A percentile compares a stretch with the other conserved stretches of the same genome.
These are phyloP conservation scores for Lepas anatifera DNA, from an alignment of 2,888 invertebrate genomes.

Conservation along the genomic window DNA sequence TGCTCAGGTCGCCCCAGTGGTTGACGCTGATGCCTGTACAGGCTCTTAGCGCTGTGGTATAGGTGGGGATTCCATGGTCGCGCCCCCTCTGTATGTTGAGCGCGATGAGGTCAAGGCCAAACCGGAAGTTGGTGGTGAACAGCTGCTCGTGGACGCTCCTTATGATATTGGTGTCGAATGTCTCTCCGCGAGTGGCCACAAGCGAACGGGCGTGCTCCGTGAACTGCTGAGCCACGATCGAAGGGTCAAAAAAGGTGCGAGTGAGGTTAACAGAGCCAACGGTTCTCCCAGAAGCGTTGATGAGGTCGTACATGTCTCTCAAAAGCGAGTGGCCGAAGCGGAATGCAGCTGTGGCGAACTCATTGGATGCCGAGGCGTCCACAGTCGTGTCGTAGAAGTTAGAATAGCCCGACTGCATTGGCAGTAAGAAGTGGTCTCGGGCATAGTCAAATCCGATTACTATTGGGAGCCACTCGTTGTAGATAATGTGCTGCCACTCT, in stretches of 20 bases:
- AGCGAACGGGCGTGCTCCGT: neutral
- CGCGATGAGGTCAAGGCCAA: constrained; percentile 22
- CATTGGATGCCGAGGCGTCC: constrained; percentile 17
- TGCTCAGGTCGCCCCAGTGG: neutral
- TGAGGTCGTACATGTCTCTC: constrained; percentile 15
- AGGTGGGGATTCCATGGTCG: constrained; percentile 20
- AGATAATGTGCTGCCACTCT: constrained; percentile 42
- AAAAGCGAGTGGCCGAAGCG: constrained; percentile 23
- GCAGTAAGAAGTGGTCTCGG: neutral
- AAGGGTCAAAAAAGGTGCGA: neutral
- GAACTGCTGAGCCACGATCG: neutral
- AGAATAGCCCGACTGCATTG: constrained; percentile 14
- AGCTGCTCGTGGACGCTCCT: neutral
- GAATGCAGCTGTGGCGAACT: constrained; percentile 22
- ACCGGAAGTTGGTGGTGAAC: constrained; percentile 4
- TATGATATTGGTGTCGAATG: neutral
- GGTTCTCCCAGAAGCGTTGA: neutral
- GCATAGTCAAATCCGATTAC: constrained; percentile 37
- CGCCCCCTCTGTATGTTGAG: constrained; percentile 22
- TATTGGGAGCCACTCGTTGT: constrained; percentile 42
- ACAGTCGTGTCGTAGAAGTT: constrained; percentile 14
- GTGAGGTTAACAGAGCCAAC: neutral
- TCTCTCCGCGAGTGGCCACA: neutral
- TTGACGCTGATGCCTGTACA: constrained; percentile 4
- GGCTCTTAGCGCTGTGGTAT: constrained; percentile 17